Evolutionary conservation across 2,888 invertebrate species (phyloP), one percentile per base, ranked within the genome.

Genomic region (Amiota mariae): DNA sequence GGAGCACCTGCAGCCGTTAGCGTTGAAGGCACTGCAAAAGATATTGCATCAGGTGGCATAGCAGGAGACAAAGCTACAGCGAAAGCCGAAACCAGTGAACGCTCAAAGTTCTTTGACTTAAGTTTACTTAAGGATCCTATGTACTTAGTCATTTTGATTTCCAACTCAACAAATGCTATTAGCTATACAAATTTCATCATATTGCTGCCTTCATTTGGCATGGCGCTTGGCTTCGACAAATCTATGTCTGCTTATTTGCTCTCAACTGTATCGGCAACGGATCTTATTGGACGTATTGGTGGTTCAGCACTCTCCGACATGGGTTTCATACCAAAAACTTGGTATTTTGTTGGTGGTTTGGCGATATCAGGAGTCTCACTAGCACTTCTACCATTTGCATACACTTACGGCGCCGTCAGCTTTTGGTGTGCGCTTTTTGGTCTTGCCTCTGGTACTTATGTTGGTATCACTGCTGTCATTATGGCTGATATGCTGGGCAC

Each of bases 401-500:
- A 90, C 0, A 91, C 91, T 56, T 96, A 95, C 87, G 87, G 90
- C 0, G 91, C 92, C 67, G 92, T 95, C 1, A 92, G 94, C 70
- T 91, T 92, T 47, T 94, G 93, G 85, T 96, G 96, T 88, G 93
- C 94, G 0, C 85, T 94, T 0, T 96, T 96, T 84, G 96, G 96
- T 1, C 90, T 96, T 15, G 94, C 96, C 2, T 96, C 96, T 0
- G 96, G 96, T 11, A 92, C 94, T 2, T 96, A 96, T 87, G 95
- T 96, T 0, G 96, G 96, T 4, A 94, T 96, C 13, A 96, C 96
- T 0, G 96, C 96, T 0, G 93, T 96, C 56, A 95, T 96, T 4
- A 95, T 96, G 95, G 95, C 96, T 0, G 96, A 96, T 85, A 94
- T 96, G 93, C 87, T 96, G 8, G 96, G 96, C 0, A 94, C 94